phyloP scores from a whole-genome alignment of 2,888 invertebrate genomes.

The Macrophya annulata region DNA sequence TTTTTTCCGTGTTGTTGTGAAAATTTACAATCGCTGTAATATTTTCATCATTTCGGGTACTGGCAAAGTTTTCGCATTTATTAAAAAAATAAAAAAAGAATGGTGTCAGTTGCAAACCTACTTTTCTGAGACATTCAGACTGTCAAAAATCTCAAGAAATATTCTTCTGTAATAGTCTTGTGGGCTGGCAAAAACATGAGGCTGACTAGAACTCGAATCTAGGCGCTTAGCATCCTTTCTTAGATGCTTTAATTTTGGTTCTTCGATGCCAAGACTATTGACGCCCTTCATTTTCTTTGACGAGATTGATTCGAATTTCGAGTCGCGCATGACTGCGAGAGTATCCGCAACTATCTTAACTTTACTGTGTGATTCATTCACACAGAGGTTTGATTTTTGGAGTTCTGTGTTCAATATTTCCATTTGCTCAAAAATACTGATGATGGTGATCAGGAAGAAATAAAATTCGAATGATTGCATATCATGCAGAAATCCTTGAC shows the following conservation, averaged over 20 bases:
- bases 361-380: slow-evolving; percentile 50
- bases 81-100: no score
- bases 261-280: slow-evolving; percentile 32
- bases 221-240: slow-evolving; percentile 15
- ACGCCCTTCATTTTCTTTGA: slow-evolving; percentile 2
- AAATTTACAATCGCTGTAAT: no score
- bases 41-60: no score
- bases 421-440: slow-evolving; percentile 57
- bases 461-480: slow-evolving; percentile 58
- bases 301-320: slow-evolving; percentile 26
- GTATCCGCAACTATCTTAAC: slow-evolving; percentile 50
- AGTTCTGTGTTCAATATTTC: slow-evolving; percentile 58
- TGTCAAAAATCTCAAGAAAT: no score
- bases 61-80: no score
- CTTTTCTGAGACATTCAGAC: no score
- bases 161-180: no score
- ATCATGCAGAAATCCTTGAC: slow-evolving; percentile 52
- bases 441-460: slow-evolving; percentile 55
- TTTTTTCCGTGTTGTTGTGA: no score
- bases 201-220: no score
- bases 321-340: slow-evolving; percentile 34
- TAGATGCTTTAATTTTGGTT: slow-evolving; percentile 19
- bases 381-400: slow-evolving; percentile 54
- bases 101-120: no score
- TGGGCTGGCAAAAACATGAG: no score